These are phyloP conservation scores for Eumeta japonica DNA, from an alignment of 1,140 invertebrate species.

Conservation along the genomic window DNA sequence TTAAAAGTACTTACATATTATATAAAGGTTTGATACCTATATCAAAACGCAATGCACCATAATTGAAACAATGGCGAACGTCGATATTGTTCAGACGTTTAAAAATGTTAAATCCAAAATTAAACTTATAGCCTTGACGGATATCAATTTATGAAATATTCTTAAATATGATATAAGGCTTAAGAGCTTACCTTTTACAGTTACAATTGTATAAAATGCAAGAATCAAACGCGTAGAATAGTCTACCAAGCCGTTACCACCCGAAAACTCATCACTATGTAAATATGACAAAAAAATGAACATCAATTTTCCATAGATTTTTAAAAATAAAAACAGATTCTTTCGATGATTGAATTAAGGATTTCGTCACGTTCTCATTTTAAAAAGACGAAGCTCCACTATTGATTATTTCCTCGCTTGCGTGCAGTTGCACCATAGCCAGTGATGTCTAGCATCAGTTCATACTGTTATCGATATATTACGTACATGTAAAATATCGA, in stretches of 20 bases:
- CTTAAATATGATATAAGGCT: constrained; percentile 9
- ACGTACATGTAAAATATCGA: too few species aligned
- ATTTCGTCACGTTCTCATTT: constrained; percentile 57
- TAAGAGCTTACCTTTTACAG: constrained; percentile 41
- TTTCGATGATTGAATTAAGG: constrained; percentile 47
- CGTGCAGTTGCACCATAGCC: too few species aligned
- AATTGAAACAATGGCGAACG: constrained; percentile 55
- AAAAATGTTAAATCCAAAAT: constrained; percentile 4
- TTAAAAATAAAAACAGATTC: constrained; percentile 47
- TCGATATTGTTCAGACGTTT: constrained; percentile 29
- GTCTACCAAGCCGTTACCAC: constrained; percentile 55
- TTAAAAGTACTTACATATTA: too few species aligned
- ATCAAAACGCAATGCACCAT: constrained; percentile 57
- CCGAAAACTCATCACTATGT: constrained; percentile 55
- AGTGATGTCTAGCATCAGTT: constrained; percentile 18
- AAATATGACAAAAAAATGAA: constrained; percentile 59
- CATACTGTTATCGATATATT: too few species aligned
- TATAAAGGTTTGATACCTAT: too few species aligned
- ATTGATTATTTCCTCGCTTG: constrained; percentile 40
- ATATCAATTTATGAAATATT: constrained; percentile 5
- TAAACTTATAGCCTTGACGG: constrained; percentile 10
- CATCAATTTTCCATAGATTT: constrained; percentile 49
- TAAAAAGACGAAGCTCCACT: constrained; percentile 52
- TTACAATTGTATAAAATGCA: constrained; percentile 41
- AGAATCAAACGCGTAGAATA: constrained; percentile 44